Base-by-base conservation (phyloP, 2,888 invertebrate genomes). In the Drosophila setosimentum region DNA sequence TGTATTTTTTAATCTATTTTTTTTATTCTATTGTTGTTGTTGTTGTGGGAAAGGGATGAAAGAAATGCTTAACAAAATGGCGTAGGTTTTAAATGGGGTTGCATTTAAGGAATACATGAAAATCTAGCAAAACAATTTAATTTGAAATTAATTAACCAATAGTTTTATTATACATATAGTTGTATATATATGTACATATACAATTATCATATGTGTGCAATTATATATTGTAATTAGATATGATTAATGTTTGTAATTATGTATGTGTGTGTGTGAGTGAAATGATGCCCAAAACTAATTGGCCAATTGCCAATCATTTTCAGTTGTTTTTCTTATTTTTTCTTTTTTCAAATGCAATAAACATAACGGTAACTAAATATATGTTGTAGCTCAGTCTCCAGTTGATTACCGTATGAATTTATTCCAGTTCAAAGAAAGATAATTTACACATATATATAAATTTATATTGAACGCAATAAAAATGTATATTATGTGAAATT, bases 341-440 rank as follows among this genome's bases (percentile, higher is more conserved):
- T 49, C 29, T 51, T 66, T 68, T 49, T 76, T 61, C 59, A 83
- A 77, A 74, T 87, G 89, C 76, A 79, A 82, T 83, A 91, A 90
- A 89, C 87, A 89, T 78, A 84, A 86, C 91, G 92, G 90, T 87
- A 92, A 92, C 91, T 91, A 91, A 92, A 92, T 91, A 78, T 83
- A 92, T 92, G 92, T 92, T 92, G 92, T 92, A 92, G 91, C 92
- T 92, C 92, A 92, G 92, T 92, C 92, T 92, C 92, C 92, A 92
- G 90, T 88, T 89, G 89, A 91, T 92, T 92, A 91, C 91, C 92
- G 92, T 80, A 61, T 76, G 61, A 69, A 73, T 85, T 83, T 79
- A 84, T 78, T 89, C 75, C 80, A 83, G 64, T 73, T 79, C 59
- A 64, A 82, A 80, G 77, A 68, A 72, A 68, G 63, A 54, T 67